Evolutionary conservation across 2,113 vertebrate species (phyloP), one percentile per base, ranked within the genome.

Genomic region (Oncorhynchus gorbuscha): DNA sequence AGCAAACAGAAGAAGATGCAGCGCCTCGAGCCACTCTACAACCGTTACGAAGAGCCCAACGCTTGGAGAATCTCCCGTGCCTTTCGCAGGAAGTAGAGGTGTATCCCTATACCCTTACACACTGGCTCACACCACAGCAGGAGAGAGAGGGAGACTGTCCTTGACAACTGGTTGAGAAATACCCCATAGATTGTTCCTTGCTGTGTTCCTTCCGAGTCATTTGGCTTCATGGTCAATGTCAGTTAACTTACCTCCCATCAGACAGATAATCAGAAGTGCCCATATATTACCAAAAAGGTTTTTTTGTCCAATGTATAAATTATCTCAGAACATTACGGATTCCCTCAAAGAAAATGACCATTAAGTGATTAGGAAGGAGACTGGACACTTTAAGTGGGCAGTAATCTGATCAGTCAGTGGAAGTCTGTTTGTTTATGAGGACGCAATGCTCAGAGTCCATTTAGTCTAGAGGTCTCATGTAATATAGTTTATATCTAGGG

Each of bases 1-100:
- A 97, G 96, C 94, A 95, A 95, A 45, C 39, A 45, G 79, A 95
- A 97, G 91, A 97, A 97, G 85, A 96, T 18, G 89, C 96, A 97
- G 89, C 83, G 95, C 0, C 90, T 97, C 55, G 96, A 97, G 35
- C 96, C 96, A 0, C 87, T 97, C 0, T 97, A 97, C 90, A 97
- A 97, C 70, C 95, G 95, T 96, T 97, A 95, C 0, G 97, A 45
- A 3, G 39, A 45, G 39, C 39, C 39, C 39, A 45, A 45, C 39
- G 39, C 39, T 45, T 45, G 39, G 39, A 11, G 39, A 45, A 45
- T 45, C 39, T 45, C 39, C 39, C 39, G 39, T 1, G 39, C 39
- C 39, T 45, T 97, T 94, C 87, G 96, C 0, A 89, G 96, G 0
- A 95, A 96, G 24, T 97, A 82, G 14, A 64, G 5, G 22, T 48